These are phyloP conservation scores for Megalonaias nervosa DNA, from an alignment of 1,140 invertebrate species.

Conservation along the genomic window DNA sequence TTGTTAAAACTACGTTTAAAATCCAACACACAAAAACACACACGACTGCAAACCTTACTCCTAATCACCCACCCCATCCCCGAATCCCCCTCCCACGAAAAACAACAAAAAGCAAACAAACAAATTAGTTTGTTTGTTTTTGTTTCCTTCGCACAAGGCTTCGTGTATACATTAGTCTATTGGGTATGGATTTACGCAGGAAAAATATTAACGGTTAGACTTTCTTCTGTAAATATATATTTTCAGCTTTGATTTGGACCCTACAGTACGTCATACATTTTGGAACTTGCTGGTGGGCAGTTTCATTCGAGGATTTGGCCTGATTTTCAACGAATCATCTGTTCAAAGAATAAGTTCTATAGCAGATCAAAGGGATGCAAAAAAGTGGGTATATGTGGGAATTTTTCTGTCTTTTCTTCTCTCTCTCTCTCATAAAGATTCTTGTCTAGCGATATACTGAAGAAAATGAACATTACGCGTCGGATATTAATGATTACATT, in stretches of 20 bases:
- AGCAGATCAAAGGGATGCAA: constrained; percentile 5
- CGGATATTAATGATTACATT: not conserved
- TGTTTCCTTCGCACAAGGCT: no score
- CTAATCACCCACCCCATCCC: no score
- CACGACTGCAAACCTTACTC: no score
- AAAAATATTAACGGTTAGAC: no score
- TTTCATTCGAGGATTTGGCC: constrained; percentile 11
- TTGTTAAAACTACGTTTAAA: no score
- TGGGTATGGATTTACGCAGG: no score
- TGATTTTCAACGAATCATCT: constrained; percentile 13
- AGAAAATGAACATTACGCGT: not conserved
- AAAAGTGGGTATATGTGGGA: not conserved
- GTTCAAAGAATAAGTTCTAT: constrained; percentile 22
- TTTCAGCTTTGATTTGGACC: constrained; percentile 79
- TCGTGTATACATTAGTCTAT: no score
- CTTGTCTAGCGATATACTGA: not conserved
- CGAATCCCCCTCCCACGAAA: no score
- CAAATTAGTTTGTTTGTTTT: no score
- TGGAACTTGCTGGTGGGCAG: constrained; percentile 90
- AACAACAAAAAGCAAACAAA: no score
- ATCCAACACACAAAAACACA: no score
- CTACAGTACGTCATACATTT: constrained; percentile 87
- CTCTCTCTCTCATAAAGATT: not conserved
- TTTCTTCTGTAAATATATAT: no score
- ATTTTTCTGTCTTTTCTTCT: not conserved